These are phyloP conservation scores for Diplosoma virens DNA, from an alignment of 23 tunicate species.

Conservation along the genomic window DNA sequence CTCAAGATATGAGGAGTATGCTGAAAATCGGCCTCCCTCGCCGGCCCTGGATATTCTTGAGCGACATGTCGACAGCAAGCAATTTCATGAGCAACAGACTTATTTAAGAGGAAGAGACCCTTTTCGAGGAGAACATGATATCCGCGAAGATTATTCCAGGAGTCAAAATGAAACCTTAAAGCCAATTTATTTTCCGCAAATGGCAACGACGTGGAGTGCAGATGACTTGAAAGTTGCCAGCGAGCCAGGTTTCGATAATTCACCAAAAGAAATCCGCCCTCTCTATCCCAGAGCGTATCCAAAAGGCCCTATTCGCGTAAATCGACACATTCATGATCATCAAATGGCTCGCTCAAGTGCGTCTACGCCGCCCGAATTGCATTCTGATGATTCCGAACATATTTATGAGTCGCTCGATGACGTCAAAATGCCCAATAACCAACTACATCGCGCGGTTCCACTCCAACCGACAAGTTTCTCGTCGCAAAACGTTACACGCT, in stretches of 20 bases:
- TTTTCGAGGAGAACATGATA: neutral
- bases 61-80: conserved; percentile 5
- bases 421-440: neutral
- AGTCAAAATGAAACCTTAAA: neutral
- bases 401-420: conserved; percentile 56
- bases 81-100: neutral
- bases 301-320: conserved; percentile 43
- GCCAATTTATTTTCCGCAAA: conserved; percentile 45
- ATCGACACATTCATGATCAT: conserved; percentile 53
- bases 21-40: conserved; percentile 30
- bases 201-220: conserved; percentile 14
- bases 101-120: neutral
- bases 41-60: conserved; percentile 29
- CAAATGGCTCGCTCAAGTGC: neutral
- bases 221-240: conserved; percentile 1
- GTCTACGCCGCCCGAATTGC: neutral
- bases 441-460: too few relatives aligned
- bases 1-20: conserved; percentile 36
- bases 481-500: neutral
- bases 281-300: conserved; percentile 11
- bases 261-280: neutral
- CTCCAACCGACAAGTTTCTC: too few relatives aligned
- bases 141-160: neutral
- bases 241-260: neutral
- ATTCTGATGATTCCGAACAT: conserved; percentile 42